phyloP scores from a whole-genome alignment of 2,113 vertebrate species.

The Bolborhynchus lineola region DNA sequence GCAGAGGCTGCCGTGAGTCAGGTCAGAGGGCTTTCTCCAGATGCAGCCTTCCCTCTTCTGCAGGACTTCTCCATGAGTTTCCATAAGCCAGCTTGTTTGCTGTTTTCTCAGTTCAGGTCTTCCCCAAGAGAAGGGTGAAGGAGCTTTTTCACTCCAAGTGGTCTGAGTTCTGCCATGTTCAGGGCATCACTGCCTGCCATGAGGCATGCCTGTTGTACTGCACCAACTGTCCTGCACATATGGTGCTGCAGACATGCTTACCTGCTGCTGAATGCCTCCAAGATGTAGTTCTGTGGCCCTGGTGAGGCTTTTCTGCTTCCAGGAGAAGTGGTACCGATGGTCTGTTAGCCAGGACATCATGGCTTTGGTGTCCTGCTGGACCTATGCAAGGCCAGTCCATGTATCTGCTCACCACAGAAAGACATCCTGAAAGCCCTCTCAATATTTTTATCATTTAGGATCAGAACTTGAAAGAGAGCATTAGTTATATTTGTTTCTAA shows the following conservation, averaged over 20 bases:
- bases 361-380: background rate
- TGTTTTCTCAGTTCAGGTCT: background rate
- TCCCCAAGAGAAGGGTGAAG: background rate
- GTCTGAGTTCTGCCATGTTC: fast-evolving
- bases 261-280: fast-evolving
- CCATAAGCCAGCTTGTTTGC: background rate
- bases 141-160: background rate
- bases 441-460: background rate
- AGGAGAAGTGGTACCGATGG: fast-evolving
- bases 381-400: background rate
- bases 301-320: background rate
- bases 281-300: too few species aligned
- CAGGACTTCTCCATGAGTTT: background rate
- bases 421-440: background rate
- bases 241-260: fast-evolving
- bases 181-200: background rate
- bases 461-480: constrained; percentile 65
- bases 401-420: background rate
- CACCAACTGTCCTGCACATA: fast-evolving
- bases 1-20: background rate
- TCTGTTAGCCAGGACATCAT: background rate
- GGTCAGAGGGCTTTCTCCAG: background rate
- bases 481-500: constrained; percentile 79
- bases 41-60: background rate
- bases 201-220: background rate